A percentile compares a stretch with the other conserved stretches of the same genome.
These are phyloP conservation scores for Urocynchramus pylzowi DNA, from an alignment of 2,113 vertebrate genomes.

Conservation along the genomic window DNA sequence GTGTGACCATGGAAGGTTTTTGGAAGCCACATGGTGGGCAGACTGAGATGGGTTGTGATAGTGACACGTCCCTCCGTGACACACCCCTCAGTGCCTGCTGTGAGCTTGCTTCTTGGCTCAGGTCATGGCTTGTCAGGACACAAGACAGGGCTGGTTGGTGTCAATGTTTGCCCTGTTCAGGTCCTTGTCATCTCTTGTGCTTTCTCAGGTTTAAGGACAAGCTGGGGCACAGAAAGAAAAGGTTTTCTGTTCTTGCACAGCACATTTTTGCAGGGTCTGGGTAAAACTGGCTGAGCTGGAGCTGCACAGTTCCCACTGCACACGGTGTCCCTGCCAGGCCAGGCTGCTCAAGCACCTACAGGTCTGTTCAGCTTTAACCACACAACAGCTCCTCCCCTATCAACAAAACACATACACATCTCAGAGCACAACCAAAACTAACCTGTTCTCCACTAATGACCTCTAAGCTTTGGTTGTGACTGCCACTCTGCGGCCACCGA, in stretches of 20 bases:
- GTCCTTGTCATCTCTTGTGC: rapidly evolving
- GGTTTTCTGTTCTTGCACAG: neutral
- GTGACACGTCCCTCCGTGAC: too few species aligned
- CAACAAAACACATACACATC: neutral
- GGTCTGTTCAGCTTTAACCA: neutral
- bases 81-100: too few species aligned
- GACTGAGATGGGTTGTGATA: neutral
- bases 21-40: neutral
- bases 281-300: neutral
- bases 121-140: neutral
- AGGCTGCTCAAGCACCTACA: neutral
- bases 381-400: neutral
- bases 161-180: neutral
- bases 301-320: too few species aligned
- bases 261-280: neutral
- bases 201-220: neutral
- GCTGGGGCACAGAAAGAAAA: rapidly evolving
- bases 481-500: too few species aligned
- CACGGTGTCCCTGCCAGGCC: too few species aligned
- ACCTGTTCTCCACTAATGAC: rapidly evolving
- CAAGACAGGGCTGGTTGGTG: neutral
- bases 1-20: neutral
- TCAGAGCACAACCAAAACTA: neutral
- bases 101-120: neutral
- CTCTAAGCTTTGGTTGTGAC: neutral